Conservation (phyloP, 2,888 invertebrate species). For the Dromius quadrimaculatus region DNA sequence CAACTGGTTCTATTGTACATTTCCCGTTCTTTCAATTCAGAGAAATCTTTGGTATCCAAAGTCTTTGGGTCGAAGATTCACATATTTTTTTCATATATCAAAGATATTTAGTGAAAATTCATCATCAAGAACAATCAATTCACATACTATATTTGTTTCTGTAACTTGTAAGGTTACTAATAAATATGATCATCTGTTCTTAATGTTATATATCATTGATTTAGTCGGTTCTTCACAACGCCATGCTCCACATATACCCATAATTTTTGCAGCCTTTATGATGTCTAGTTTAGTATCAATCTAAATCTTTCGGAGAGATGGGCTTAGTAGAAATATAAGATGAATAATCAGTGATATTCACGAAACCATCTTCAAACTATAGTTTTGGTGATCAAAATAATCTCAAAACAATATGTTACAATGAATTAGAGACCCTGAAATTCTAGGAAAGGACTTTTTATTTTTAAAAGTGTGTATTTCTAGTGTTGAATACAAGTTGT, state of each 20-base stretch:
- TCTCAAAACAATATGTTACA: too few species aligned
- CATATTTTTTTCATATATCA: neutral
- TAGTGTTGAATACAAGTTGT: too few species aligned
- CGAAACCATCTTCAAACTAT: too few species aligned
- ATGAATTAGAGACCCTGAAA: too few species aligned
- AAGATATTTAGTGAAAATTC: neutral
- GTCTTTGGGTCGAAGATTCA: neutral
- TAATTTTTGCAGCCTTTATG: neutral
- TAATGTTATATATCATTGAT: conserved; percentile 2
- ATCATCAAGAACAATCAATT: neutral
- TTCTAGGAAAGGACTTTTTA: too few species aligned
- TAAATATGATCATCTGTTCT: neutral
- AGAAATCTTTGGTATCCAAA: neutral
- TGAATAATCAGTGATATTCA: too few species aligned
- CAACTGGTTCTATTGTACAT: too few species aligned
- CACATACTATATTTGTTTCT: neutral
- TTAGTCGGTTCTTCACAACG: conserved; percentile 11
- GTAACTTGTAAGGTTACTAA: neutral
- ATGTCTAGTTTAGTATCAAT: too few species aligned
- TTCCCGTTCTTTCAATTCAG: neutral
- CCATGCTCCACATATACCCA: neutral
- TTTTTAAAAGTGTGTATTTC: too few species aligned
- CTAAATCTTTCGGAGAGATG: too few species aligned
- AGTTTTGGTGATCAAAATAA: too few species aligned
- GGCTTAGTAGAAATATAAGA: too few species aligned